Evolutionary conservation across 2,888 invertebrate genomes (phyloP).

Genomic region (Liodrosophila aerea): DNA sequence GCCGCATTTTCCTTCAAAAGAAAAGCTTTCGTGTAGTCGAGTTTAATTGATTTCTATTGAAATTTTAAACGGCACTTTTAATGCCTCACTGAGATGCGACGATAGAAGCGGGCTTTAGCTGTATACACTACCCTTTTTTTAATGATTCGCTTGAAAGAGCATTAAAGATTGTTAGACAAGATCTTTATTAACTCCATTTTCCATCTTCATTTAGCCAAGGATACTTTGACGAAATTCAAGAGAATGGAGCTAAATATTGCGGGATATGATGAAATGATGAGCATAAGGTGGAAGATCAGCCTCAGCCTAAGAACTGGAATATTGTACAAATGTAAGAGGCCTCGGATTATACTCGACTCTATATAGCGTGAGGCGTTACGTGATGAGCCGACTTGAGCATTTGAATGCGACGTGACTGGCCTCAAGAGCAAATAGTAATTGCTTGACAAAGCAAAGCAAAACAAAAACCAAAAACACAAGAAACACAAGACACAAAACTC

Average conservation of each 20-base stretch:
- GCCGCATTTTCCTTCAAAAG: slow-evolving; percentile 35
- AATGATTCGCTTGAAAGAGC: slow-evolving; percentile 30
- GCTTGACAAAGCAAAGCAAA: slow-evolving; percentile 43
- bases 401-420: slow-evolving; percentile 59
- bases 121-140: slow-evolving; percentile 15
- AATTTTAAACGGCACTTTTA: slow-evolving; percentile 71
- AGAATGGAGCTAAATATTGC: slow-evolving; percentile 7
- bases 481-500: not conserved
- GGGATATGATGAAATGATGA: slow-evolving; percentile 15
- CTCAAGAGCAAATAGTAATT: slow-evolving; percentile 32
- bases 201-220: too few species aligned
- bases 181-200: too few species aligned
- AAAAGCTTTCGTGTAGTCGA: slow-evolving; percentile 52
- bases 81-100: slow-evolving; percentile 39
- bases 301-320: slow-evolving; percentile 1
- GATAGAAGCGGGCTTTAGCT: slow-evolving; percentile 2
- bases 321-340: slow-evolving; percentile 17
- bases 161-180: too few species aligned
- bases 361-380: slow-evolving; percentile 40
- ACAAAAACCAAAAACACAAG: slow-evolving; percentile 25
- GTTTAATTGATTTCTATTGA: slow-evolving; percentile 73
- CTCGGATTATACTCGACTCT: slow-evolving; percentile 14
- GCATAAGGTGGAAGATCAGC: not conserved
- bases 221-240: slow-evolving; percentile 9
- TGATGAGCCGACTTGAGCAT: slow-evolving; percentile 67